phyloP scores from a whole-genome alignment of 2,113 vertebrate species.

The Rousettus leschenaultii region DNA sequence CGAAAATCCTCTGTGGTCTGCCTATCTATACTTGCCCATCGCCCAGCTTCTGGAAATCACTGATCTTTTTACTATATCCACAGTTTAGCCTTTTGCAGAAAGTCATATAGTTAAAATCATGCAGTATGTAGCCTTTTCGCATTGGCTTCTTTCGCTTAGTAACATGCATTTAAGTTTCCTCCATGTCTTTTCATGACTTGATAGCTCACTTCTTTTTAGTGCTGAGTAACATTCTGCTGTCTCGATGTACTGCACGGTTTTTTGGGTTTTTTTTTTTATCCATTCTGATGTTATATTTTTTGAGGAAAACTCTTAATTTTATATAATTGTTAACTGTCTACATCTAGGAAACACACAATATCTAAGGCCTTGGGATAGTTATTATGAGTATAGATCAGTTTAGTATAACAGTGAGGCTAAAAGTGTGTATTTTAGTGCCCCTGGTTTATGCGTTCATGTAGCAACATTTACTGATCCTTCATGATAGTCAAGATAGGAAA shows the following conservation, averaged over 20 bases:
- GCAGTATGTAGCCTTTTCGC: background rate
- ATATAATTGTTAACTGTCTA: background rate
- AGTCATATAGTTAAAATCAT: background rate
- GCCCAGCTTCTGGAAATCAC: background rate
- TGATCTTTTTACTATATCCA: background rate
- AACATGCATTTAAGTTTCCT: background rate
- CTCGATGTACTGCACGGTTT: background rate
- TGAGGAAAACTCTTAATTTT: background rate
- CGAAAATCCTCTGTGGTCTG: background rate
- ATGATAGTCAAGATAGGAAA: background rate
- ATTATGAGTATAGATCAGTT: background rate
- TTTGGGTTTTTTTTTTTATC: background rate
- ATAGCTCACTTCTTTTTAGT: background rate
- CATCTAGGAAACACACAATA: background rate
- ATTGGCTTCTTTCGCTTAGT: background rate
- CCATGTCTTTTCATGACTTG: background rate
- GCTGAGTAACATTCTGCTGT: background rate
- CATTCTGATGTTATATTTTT: background rate
- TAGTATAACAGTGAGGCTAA: background rate
- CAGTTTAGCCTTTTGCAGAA: background rate
- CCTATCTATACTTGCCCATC: background rate
- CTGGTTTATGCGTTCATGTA: background rate
- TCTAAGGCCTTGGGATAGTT: background rate
- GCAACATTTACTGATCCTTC: background rate
- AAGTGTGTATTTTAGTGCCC: background rate